A percentile compares a stretch with the other conserved stretches of the same genome.
These are phyloP conservation scores for Vanessa tameamea DNA, from an alignment of 1,140 invertebrate genomes.

Conservation along the genomic window DNA sequence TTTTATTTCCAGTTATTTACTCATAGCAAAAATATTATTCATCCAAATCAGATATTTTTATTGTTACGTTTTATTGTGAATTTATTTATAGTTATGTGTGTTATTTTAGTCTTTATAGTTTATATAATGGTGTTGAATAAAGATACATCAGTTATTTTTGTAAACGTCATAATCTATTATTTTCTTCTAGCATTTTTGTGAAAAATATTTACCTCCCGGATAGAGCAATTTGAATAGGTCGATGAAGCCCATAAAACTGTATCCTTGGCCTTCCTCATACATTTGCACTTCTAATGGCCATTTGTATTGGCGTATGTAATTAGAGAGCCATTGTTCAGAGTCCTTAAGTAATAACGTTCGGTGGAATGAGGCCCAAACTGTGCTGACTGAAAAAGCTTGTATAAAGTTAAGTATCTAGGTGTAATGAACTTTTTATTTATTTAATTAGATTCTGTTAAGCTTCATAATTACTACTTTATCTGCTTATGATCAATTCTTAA, in stretches of 20 bases:
- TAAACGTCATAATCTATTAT: too few species aligned
- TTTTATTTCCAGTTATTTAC: too few species aligned
- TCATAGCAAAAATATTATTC: too few species aligned
- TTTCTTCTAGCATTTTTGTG: not conserved
- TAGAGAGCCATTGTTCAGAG: slow-evolving; percentile 43
- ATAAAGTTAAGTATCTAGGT: not conserved
- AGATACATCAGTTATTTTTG: too few species aligned
- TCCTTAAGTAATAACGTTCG: slow-evolving; percentile 53
- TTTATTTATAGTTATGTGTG: too few species aligned
- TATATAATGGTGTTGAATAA: too few species aligned
- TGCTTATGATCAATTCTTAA: too few species aligned
- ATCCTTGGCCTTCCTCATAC: slow-evolving; percentile 44
- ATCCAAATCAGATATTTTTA: too few species aligned
- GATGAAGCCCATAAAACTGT: slow-evolving; percentile 60
- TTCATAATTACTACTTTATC: too few species aligned
- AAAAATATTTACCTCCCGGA: slow-evolving; percentile 56
- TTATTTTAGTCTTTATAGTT: too few species aligned
- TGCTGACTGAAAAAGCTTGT: slow-evolving; percentile 44
- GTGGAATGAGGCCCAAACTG: slow-evolving; percentile 66
- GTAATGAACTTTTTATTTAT: not conserved
- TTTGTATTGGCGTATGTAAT: slow-evolving; percentile 50
- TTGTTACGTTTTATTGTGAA: too few species aligned
- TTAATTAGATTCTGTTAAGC: too few species aligned
- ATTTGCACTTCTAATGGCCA: slow-evolving; percentile 68
- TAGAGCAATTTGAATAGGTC: slow-evolving; percentile 64